Conservation (phyloP, 2,797 vertebrate genomes). For the Cichlasoma orientale region DNA sequence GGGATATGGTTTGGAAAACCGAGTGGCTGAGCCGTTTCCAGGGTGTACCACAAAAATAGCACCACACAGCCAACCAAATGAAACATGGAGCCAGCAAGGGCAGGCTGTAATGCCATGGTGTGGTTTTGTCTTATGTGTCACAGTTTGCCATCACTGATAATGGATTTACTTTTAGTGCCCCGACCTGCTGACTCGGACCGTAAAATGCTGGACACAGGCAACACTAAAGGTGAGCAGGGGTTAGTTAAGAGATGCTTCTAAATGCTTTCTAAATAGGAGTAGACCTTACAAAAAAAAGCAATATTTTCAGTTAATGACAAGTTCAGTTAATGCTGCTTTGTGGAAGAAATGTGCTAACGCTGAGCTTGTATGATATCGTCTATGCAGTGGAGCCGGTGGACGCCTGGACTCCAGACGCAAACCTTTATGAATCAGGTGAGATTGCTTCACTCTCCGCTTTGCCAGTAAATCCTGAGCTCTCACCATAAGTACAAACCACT, state of each 20-base stretch:
- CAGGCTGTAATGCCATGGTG: background rate
- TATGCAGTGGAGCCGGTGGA: slow-evolving; percentile 80
- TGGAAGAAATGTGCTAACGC: slow-evolving; percentile 41
- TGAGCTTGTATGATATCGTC: slow-evolving; percentile 61
- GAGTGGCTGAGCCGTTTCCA: slow-evolving; percentile 25
- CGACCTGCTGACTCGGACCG: slow-evolving; percentile 67
- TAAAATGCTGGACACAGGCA: slow-evolving; percentile 65
- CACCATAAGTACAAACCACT: slow-evolving; percentile 46
- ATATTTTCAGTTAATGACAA: background rate
- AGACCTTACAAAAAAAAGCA: background rate
- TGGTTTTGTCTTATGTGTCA: slow-evolving; percentile 26
- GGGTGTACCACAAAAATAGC: slow-evolving; percentile 41
- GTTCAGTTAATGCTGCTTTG: slow-evolving; percentile 17
- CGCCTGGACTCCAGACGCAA: slow-evolving; percentile 81
- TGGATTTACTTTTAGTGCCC: slow-evolving; percentile 68
- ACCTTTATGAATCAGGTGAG: slow-evolving; percentile 87
- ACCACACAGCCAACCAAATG: slow-evolving; percentile 27
- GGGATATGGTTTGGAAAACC: slow-evolving; percentile 42
- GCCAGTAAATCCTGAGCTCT: slow-evolving; percentile 28
- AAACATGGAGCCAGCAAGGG: slow-evolving; percentile 12
- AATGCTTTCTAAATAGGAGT: background rate
- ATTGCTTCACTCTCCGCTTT: slow-evolving; percentile 6
- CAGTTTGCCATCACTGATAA: slow-evolving; percentile 19
- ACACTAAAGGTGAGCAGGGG: slow-evolving; percentile 73
- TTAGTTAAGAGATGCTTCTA: slow-evolving; percentile 1